Conservation (phyloP, 2,113 vertebrate genomes). For the Silurus asotus region DNA sequence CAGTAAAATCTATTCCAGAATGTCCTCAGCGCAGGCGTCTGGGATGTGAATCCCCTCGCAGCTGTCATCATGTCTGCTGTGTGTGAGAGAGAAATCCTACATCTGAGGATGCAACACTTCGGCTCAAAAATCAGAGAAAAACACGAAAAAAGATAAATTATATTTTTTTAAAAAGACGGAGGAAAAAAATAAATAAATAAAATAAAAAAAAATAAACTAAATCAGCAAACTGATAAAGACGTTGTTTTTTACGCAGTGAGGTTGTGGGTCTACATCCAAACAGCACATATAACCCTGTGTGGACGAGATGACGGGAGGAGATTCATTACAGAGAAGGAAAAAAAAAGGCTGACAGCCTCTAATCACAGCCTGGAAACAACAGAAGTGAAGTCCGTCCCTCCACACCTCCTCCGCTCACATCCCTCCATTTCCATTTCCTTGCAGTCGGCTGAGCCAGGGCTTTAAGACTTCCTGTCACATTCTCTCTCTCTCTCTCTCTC, state of each 20-base stretch:
- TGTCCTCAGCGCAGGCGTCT: not conserved
- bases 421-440: not conserved
- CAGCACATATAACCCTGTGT: constrained; percentile 8
- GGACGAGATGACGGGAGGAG: not conserved
- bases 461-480: constrained; percentile 4
- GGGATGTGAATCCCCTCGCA: not conserved
- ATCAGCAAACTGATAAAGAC: no score
- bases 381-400: not conserved
- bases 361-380: constrained; percentile 34
- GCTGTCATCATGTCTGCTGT: not conserved
- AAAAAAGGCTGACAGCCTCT: constrained; percentile 33
- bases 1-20: not conserved
- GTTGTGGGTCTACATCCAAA: not conserved
- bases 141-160: not conserved
- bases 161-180: no score
- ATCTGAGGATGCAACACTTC: not conserved
- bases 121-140: not conserved
- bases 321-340: constrained; percentile 30
- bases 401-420: not conserved
- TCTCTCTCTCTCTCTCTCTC: not conserved
- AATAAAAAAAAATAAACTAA: not conserved
- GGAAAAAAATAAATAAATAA: no score
- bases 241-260: no score
- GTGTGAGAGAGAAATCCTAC: not conserved
- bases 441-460: not conserved